phyloP scores from a whole-genome alignment of 2,113 vertebrate genomes.

The Podarcis muralis region DNA sequence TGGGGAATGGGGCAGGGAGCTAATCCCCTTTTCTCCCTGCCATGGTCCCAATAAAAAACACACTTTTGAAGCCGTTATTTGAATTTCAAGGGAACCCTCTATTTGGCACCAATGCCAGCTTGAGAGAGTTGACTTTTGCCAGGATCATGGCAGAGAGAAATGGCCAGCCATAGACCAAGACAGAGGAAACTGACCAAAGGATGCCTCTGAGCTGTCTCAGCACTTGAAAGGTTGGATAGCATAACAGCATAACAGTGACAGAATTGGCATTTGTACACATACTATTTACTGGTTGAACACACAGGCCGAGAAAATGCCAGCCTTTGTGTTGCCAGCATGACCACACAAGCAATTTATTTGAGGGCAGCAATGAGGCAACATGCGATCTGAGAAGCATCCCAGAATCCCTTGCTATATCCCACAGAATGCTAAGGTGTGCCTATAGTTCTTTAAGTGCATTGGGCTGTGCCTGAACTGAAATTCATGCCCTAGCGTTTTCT shows the following conservation, averaged over 20 bases:
- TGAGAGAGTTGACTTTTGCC: background rate
- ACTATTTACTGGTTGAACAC: background rate
- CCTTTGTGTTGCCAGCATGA: background rate
- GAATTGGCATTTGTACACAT: background rate
- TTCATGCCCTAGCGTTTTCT: background rate
- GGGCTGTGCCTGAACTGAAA: background rate
- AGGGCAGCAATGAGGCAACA: background rate
- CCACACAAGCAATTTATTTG: background rate
- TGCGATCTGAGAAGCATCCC: background rate
- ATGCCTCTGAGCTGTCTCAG: background rate
- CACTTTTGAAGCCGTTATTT: background rate
- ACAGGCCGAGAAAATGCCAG: background rate
- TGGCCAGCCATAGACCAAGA: background rate
- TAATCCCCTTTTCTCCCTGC: background rate
- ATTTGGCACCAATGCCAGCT: background rate
- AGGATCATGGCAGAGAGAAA: background rate
- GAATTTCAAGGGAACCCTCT: background rate
- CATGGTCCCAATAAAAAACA: background rate
- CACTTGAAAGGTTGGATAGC: background rate
- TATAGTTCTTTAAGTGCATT: background rate
- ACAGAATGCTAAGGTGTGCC: background rate
- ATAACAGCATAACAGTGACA: background rate
- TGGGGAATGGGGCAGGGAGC: background rate
- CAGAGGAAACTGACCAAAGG: background rate
- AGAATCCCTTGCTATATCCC: background rate